Evolutionary conservation across 2,797 vertebrate species (phyloP).

Genomic region (Myotis daubentonii): DNA sequence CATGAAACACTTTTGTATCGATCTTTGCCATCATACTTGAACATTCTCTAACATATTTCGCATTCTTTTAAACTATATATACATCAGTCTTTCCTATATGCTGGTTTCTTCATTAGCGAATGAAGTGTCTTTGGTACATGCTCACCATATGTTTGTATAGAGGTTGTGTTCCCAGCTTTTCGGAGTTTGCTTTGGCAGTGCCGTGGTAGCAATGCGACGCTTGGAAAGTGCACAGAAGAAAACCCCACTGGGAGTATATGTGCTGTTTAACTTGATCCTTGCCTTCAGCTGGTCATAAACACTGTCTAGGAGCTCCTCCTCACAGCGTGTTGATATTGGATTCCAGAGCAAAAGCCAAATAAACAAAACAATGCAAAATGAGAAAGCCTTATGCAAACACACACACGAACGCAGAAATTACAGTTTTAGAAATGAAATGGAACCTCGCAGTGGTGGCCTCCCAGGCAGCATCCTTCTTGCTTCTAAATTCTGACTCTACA

Average conservation of each 20-base stretch:
- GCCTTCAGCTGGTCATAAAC: constrained; percentile 63
- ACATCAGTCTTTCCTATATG: background rate
- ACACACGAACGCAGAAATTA: constrained; percentile 41
- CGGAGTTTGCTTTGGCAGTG: constrained; percentile 36
- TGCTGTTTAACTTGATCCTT: constrained; percentile 60
- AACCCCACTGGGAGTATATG: constrained; percentile 49
- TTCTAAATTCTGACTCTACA: constrained; percentile 28
- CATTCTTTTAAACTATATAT: background rate
- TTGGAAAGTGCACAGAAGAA: constrained; percentile 41
- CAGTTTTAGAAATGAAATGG: constrained; percentile 57
- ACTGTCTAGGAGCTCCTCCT: constrained; percentile 38
- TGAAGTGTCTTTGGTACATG: constrained; percentile 26
- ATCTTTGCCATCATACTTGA: background rate
- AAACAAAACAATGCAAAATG: constrained; percentile 66
- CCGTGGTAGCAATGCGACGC: constrained; percentile 30
- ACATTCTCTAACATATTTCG: background rate
- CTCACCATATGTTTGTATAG: background rate
- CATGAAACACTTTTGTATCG: background rate
- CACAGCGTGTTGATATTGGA: constrained; percentile 26
- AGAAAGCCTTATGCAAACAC: constrained; percentile 57
- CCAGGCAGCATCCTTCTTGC: constrained; percentile 16
- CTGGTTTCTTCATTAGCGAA: constrained; percentile 20
- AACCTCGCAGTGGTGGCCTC: background rate
- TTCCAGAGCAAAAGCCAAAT: constrained; percentile 60
- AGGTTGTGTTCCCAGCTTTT: constrained; percentile 49